Base-by-base conservation (phyloP, 2,888 invertebrate genomes). In the Zygogramma bicolorata region DNA sequence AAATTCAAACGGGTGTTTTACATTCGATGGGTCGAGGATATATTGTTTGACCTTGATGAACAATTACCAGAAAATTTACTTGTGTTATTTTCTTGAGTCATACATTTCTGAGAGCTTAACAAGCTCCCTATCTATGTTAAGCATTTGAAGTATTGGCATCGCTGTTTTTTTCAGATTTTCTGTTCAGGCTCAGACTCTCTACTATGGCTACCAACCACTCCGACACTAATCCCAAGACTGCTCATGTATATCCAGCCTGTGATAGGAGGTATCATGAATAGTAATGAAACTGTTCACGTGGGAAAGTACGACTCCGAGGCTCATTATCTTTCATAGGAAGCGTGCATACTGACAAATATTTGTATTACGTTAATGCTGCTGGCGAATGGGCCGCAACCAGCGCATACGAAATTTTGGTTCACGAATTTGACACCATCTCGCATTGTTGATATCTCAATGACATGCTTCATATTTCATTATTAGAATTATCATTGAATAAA, bases 151-250 rank as follows among this genome's bases (percentile, higher is more conserved):
- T n/a, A n/a, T n/a, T n/a, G n/a, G n/a, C n/a, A n/a, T n/a, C n/a
- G n/a, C n/a, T n/a, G n/a, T n/a, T n/a, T n/a, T n/a, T 63, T 63
- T 42, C 49, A 63, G 63, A 29, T 63, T 31, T 49, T 63, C 18
- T 63, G 63, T 20, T 20, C 18, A 6, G 3, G 8, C 4, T 20
- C 27, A 0, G 31, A 63, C 25, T 40, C 25, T 1, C 31, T 63
- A 2, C n/a, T n/a, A 13, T 63, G 63, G 63, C 7, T 49, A 29
- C 42, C 63, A 1, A 18, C 25, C 13, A 63, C 31, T n/a, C 13
- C 27, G 1, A 63, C 63, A 2, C 13, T 27, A 2, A 46, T 49
- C 18, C 46, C 27, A 27, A n/a, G 18, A 15, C 31, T 63, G n/a
- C 5, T 31, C 6, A 49, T 3, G 29, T 63, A 25, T 13, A 29